These are phyloP conservation scores for Borostomias antarcticus DNA, from an alignment of 2,797 vertebrate genomes.

Conservation along the genomic window DNA sequence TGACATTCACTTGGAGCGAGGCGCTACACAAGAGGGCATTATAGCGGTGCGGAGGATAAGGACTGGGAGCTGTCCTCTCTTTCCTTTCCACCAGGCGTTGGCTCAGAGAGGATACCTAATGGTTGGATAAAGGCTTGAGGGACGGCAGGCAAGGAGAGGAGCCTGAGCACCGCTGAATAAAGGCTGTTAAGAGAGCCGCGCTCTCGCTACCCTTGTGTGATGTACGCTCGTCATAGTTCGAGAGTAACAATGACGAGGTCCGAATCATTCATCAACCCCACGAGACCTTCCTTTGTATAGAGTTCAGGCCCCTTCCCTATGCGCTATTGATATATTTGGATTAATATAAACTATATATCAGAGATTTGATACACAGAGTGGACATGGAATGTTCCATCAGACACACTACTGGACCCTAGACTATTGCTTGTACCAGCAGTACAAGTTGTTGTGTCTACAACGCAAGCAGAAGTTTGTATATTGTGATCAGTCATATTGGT, in stretches of 20 bases:
- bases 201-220: constrained; percentile 48
- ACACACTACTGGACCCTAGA: background rate
- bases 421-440: no score
- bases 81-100: constrained; percentile 64
- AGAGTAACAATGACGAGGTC: constrained; percentile 30
- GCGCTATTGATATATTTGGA: background rate
- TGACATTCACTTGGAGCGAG: constrained; percentile 70
- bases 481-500: constrained; percentile 51
- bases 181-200: constrained; percentile 48
- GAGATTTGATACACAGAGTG: background rate
- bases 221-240: constrained; percentile 49
- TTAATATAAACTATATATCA: background rate
- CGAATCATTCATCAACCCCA: constrained; percentile 22
- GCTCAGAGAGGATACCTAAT: constrained; percentile 70
- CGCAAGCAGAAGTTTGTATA: constrained; percentile 39
- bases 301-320: background rate
- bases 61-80: constrained; percentile 64
- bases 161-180: constrained; percentile 51
- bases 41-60: constrained; percentile 52
- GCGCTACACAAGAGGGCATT: constrained; percentile 66
- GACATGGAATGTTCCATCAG: background rate
- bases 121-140: constrained; percentile 61
- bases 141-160: constrained; percentile 56
- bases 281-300: background rate
- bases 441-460: no score